Base-by-base conservation (phyloP, 2,113 vertebrate genomes). In the Mirza zaza region DNA sequence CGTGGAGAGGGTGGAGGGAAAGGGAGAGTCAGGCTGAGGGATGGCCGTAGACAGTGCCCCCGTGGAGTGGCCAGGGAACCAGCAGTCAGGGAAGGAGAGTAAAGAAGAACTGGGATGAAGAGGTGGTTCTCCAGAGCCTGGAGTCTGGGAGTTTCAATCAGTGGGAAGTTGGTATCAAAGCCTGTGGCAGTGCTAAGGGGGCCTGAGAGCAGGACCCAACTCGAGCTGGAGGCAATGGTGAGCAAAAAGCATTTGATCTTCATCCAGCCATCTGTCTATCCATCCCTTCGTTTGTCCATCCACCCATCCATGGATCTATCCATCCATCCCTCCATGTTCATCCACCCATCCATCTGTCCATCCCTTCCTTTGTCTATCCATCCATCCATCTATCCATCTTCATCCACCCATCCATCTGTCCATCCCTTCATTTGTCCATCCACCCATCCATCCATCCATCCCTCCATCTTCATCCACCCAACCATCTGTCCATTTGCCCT, bases 341-440 rank as follows among this genome's bases (percentile, higher is more conserved):
- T 50, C 50, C 50, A 50, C n/a, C 10, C 14, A 25, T 12, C n/a
- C 42, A 34, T 9, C 13, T 8, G 20, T 17, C 6, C 61, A 10
- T 25, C 57, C 42, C 36, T 10, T 11, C 18, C 23, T 6, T 17
- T n/a, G 11, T 23, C 12, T 15, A 34, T 32, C 15, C 13, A 45
- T 1, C 45, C 45, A 48, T 48, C 45, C 9, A 48, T 48, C 45
- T 11, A 48, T 48, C 45, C 45, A 57, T 23, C 39, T 42, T 77
- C 15, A 25, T 14, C 23, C 32, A 68, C 6, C 81, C 20, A 39
- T 7, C 5, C 6, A 23, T 12, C 23, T 4, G 27, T 21, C 15
- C 2, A 20, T 36, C 45, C 12, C 6, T 0, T 18, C 8, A 36
- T 14, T 36, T 3, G 45, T 48, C 4, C 3, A 36, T 0, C 21